phyloP scores from a whole-genome alignment of 2,888 invertebrate species.

The Drosophila greeni region DNA sequence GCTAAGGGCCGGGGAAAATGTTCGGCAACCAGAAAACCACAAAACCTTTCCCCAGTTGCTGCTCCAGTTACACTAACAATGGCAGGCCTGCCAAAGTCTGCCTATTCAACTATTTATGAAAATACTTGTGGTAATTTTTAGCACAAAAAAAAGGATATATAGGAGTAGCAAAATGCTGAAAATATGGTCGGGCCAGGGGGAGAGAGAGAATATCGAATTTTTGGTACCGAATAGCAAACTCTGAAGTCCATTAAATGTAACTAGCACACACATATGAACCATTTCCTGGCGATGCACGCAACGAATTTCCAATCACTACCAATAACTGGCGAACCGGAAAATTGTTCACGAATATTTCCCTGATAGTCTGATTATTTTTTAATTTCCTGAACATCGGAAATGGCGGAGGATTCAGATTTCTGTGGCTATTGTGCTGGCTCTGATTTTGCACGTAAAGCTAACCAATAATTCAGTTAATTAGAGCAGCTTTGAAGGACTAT shows the following conservation, averaged over 20 bases:
- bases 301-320: conserved; percentile 43
- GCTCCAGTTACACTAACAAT: conserved; percentile 22
- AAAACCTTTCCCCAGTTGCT: conserved; percentile 31
- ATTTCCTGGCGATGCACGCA: conserved; percentile 22
- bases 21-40: conserved; percentile 29
- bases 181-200: conserved; percentile 7
- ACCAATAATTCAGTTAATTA: neutral
- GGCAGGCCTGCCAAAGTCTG: conserved; percentile 44
- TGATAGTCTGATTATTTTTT: conserved; percentile 15
- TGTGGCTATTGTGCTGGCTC: neutral
- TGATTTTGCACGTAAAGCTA: neutral
- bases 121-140: conserved; percentile 66
- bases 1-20: conserved; percentile 20
- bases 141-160: conserved; percentile 14
- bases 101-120: conserved; percentile 70
- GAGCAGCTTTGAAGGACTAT: neutral
- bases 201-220: conserved; percentile 25
- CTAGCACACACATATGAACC: conserved; percentile 10
- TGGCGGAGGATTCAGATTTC: neutral
- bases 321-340: conserved; percentile 47
- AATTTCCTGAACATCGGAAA: conserved; percentile 6
- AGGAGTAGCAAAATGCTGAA: conserved; percentile 25
- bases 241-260: conserved; percentile 36
- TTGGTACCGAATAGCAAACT: conserved; percentile 33
- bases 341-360: conserved; percentile 30